Conservation (phyloP, 2,797 vertebrate species). For the Lagocephalus sceleratus region DNA sequence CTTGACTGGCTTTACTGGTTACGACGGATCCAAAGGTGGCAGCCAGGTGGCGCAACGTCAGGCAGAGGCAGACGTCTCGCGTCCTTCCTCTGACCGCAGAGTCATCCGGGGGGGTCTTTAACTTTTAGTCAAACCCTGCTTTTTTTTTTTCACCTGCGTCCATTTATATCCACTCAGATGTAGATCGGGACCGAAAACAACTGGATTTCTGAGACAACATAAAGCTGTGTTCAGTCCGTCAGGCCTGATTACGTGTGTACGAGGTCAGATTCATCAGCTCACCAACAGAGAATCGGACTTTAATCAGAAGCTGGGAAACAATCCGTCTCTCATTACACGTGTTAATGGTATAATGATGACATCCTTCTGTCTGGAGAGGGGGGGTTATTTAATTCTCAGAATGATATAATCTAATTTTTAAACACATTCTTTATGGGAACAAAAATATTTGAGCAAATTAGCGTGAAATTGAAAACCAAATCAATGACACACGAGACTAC, state of each 20-base stretch:
- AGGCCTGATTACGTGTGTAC: background rate
- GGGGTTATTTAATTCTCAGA: constrained; percentile 21
- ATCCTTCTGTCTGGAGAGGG: constrained; percentile 15
- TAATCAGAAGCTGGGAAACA: constrained; percentile 19
- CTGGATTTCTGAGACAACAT: background rate
- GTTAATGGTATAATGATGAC: constrained; percentile 9
- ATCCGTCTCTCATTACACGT: constrained; percentile 12
- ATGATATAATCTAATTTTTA: constrained; percentile 19
- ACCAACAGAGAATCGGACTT: constrained; percentile 16
- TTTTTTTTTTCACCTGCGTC: background rate
- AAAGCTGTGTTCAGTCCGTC: background rate
- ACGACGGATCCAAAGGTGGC: too few species aligned
- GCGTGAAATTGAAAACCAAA: constrained; percentile 25
- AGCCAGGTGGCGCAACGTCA: too few species aligned
- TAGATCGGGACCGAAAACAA: background rate
- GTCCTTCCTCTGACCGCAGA: too few species aligned
- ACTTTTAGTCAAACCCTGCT: background rate
- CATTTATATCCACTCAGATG: background rate
- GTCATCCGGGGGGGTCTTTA: too few species aligned
- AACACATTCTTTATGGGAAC: constrained; percentile 1
- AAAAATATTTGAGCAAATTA: constrained; percentile 11
- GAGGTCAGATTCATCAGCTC: constrained; percentile 1
- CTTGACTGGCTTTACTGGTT: too few species aligned
- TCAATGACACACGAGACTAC: background rate
- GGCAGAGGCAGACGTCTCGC: too few species aligned